Evolutionary conservation across 2,113 vertebrate species (phyloP).

Genomic region (Centropus bengalensis): DNA sequence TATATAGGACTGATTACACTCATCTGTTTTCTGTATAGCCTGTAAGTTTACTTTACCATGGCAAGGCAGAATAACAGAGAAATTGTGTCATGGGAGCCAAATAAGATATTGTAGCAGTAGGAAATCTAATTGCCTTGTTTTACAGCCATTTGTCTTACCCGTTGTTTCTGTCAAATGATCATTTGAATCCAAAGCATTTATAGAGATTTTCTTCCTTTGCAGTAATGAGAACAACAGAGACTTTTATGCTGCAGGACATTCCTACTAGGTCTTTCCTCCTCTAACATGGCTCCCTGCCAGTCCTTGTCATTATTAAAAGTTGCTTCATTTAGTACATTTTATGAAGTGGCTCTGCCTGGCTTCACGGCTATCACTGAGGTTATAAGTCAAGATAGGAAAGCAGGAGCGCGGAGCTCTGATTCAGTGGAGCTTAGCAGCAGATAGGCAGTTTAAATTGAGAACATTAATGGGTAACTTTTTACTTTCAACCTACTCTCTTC

Average conservation of each 20-base stretch:
- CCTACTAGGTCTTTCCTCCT: slow-evolving; percentile 51
- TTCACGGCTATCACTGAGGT: background rate
- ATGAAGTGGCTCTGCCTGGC: slow-evolving; percentile 14
- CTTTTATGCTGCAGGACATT: slow-evolving; percentile 54
- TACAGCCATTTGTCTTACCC: slow-evolving; percentile 66
- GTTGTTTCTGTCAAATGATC: slow-evolving; percentile 57
- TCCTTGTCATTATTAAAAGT: slow-evolving; percentile 39
- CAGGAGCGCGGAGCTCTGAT: background rate
- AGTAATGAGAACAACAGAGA: slow-evolving; percentile 69
- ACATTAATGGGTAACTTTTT: background rate
- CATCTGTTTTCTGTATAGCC: slow-evolving; percentile 62
- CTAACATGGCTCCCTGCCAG: slow-evolving; percentile 57
- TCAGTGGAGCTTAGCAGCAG: slow-evolving; percentile 6
- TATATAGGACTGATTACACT: slow-evolving; percentile 66
- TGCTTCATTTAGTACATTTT: slow-evolving; percentile 52
- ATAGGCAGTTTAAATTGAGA: background rate
- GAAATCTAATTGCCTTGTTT: slow-evolving; percentile 67
- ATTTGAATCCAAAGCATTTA: slow-evolving; percentile 66
- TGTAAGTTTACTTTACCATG: slow-evolving; percentile 64
- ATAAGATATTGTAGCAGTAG: slow-evolving; percentile 58
- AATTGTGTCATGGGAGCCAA: slow-evolving; percentile 64
- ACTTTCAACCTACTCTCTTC: background rate
- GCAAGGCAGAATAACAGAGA: slow-evolving; percentile 67
- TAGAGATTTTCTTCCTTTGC: slow-evolving; percentile 62
- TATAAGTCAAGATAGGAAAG: background rate